These are phyloP conservation scores for Myanophis thanlyinensis DNA, from an alignment of 2,113 vertebrate genomes.

Conservation along the genomic window DNA sequence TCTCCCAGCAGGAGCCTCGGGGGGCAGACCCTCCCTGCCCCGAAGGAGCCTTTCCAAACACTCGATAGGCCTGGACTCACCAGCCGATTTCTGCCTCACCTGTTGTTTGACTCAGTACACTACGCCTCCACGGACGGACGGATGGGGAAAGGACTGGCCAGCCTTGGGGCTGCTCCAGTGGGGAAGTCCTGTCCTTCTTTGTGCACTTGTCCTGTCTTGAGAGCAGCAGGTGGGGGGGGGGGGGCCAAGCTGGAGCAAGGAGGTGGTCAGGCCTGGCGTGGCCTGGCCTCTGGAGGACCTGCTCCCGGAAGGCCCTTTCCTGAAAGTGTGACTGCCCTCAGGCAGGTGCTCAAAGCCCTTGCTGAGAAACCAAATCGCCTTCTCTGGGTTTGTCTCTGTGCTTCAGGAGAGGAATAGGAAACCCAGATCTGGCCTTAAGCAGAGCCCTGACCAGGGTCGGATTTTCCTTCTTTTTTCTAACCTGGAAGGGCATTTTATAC, in stretches of 20 bases:
- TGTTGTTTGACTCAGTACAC: slow-evolving; percentile 45
- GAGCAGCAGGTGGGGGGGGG: neutral
- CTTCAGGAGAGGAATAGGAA: slow-evolving; percentile 53
- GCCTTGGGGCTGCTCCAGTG: neutral
- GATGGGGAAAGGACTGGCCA: neutral
- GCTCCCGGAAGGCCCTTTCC: slow-evolving; percentile 41
- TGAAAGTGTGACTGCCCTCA: slow-evolving; percentile 48
- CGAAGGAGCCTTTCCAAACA: slow-evolving; percentile 5
- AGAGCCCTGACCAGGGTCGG: slow-evolving; percentile 64
- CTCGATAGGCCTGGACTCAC: neutral
- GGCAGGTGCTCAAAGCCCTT: slow-evolving; percentile 59
- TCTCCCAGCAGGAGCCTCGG: neutral
- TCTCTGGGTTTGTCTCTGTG: slow-evolving; percentile 46
- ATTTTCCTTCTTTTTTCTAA: neutral
- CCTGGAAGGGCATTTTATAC: slow-evolving; percentile 71
- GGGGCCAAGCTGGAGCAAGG: neutral
- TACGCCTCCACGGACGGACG: neutral
- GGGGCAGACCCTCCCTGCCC: slow-evolving; percentile 35
- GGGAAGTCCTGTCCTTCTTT: neutral
- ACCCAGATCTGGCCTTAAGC: slow-evolving; percentile 66
- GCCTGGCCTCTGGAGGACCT: slow-evolving; percentile 34
- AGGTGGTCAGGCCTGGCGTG: slow-evolving; percentile 16
- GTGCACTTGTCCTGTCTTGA: neutral
- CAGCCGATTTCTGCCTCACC: slow-evolving; percentile 34
- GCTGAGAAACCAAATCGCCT: slow-evolving; percentile 47